A percentile compares a stretch with the other conserved stretches of the same genome.
Conservation (phyloP, 2,113 vertebrate genomes). For the Nothoprocta pentlandii region DNA sequence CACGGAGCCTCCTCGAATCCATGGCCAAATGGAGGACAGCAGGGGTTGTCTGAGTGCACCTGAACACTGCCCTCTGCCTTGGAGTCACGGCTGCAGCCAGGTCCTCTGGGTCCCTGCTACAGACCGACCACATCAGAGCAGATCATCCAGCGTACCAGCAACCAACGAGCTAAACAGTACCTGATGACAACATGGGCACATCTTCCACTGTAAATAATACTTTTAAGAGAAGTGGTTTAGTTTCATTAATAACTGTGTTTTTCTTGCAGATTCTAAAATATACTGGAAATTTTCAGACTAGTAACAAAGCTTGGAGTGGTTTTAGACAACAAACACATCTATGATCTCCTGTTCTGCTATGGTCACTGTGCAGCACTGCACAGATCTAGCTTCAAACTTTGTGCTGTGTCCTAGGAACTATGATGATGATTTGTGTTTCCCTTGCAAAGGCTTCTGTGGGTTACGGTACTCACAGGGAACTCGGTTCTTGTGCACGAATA, state of each 20-base stretch:
- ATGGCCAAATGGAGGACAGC: too few relatives aligned
- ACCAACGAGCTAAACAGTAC: not conserved
- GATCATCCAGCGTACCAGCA: not conserved
- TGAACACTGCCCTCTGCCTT: too few relatives aligned
- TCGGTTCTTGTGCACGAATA: not conserved
- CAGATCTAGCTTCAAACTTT: not conserved
- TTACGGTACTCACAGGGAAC: not conserved
- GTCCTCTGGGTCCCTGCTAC: not conserved
- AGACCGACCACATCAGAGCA: not conserved
- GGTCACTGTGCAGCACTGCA: not conserved
- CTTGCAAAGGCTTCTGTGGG: not conserved
- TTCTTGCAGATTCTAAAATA: not conserved
- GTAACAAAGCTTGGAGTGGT: not conserved
- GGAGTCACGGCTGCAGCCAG: not conserved
- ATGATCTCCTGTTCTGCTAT: not conserved
- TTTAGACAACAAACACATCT: not conserved
- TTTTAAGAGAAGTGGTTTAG: not conserved
- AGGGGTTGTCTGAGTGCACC: too few relatives aligned
- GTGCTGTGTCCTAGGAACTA: not conserved
- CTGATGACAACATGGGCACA: not conserved
- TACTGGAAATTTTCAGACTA: not conserved
- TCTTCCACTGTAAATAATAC: not conserved
- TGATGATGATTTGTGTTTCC: rapidly evolving
- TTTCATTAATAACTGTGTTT: not conserved
- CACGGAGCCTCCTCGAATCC: too few relatives aligned